Evolutionary conservation across 2,888 invertebrate genomes (phyloP), one percentile per base, ranked within the genome.

Genomic region (Andrena bicolor): DNA sequence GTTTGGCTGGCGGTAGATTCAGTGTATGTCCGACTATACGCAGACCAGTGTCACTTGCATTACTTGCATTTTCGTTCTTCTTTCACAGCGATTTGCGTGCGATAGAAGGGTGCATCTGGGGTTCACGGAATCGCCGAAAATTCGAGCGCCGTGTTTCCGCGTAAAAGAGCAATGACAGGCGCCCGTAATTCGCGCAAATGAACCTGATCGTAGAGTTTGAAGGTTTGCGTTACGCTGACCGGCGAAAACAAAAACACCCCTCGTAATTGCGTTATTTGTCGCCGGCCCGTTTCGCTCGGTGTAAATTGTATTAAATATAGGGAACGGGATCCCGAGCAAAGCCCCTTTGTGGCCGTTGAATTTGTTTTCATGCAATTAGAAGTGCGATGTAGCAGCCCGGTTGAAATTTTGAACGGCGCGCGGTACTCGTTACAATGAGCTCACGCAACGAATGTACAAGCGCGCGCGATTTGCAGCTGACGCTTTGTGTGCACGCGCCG

Each of bases 321-420:
- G 56, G 23, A 23, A 23, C 20, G 56, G 10, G 20, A 10, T 26
- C 56, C 20, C 13, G 10, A 8, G 56, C 23, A 20, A 23, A 56
- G 56, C 23, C 23, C 56, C 75, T 74, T 68, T 74, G 77, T 53
- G 77, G 75, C 23, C 61, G 28, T 28, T 28, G 75, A 74, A 78
- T 74, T 78, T 74, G 77, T 78, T 78, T 74, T 51, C 66, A 28
- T 74, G 66, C 66, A 78, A 78, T 78, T 78, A 78, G 73, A 77
- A 74, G 60, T 49, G 74, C 51, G 60, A 77, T 61, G 78, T 30
- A 35, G 74, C 41, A 16, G 56, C 58, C 49, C 23, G 60, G 51
- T 10, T 30, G 78, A 78, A 78, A 68, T 68, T 78, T 78, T 76
- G 66, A 66, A 60, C 76, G 30, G 48, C 23, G 8, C 6, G n/a